Evolutionary conservation across 1,140 invertebrate species (phyloP), one percentile per base, ranked within the genome.

Genomic region (Yoshiicerus persimilis): DNA sequence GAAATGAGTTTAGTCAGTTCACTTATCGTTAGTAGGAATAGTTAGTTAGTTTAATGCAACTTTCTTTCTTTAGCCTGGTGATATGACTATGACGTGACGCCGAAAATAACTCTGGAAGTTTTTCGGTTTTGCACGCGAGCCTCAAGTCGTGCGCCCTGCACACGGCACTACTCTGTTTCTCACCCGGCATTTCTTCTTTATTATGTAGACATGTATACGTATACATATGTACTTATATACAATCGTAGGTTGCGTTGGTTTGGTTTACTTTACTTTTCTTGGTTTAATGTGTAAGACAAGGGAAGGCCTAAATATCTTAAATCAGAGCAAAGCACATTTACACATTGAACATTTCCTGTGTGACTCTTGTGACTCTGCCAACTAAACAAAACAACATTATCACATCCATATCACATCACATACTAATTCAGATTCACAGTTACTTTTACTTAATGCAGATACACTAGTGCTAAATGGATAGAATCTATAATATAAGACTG

Each of bases 121-220:
- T 80, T 80, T 80, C 75, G 66, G 56, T 87, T 87, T 87, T 87
- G 86, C 86, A 87, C 86, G 64, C 86, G 64, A 87, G 16, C n/a
- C 70, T 39, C 25, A 5, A 80, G 9, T 36, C 75, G n/a, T 38
- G 75, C 75, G 30, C 30, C 32, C 16, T 87, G 86, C 86, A 87
- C 86, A 87, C 86, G 86, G 20, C 86, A 32, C 66, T 34, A n/a
- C 13, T 75, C 66, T 87, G 16, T 34, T 36, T 80, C 75, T 80
- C 75, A 36, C 75, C 75, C 75, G 75, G 75, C 75, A 80, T 80
- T 80, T 25, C 25, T 25, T n/a, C n/a, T 66, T 34, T 23, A 32
- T 80, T 80, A 36, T 80, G 25, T 25, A 30, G 25, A 70, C 25
- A 30, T 47, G 41, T 20, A 47, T 47, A 20, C 20, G 11, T 20